These are phyloP conservation scores for Branchipolynoe longqiensis DNA, from an alignment of 2,888 invertebrate species.

Conservation along the genomic window DNA sequence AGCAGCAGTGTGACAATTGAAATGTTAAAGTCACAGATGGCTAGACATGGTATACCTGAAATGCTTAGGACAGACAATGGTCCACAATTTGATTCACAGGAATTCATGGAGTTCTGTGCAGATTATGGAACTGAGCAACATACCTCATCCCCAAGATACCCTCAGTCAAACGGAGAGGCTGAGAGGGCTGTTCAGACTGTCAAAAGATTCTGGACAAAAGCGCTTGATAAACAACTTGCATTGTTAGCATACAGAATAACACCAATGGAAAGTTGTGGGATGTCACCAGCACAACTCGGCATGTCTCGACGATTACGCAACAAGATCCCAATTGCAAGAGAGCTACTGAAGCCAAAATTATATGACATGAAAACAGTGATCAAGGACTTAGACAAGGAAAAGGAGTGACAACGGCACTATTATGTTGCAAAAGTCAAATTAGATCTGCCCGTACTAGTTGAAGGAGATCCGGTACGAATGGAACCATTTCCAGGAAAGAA, in stretches of 20 bases:
- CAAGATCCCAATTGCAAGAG: constrained; percentile 62
- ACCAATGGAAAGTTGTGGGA: constrained; percentile 63
- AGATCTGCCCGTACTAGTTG: neutral
- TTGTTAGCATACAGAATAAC: constrained; percentile 58
- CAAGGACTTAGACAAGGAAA: neutral
- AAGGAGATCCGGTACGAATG: too few species aligned
- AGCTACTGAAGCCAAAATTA: constrained; percentile 59
- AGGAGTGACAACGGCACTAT: neutral
- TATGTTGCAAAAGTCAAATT: neutral
- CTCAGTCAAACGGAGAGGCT: constrained; percentile 68
- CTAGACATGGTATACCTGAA: constrained; percentile 62
- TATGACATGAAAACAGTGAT: neutral
- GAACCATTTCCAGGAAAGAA: too few species aligned
- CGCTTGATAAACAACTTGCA: neutral
- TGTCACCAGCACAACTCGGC: constrained; percentile 66
- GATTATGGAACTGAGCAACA: constrained; percentile 66
- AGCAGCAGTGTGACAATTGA: neutral
- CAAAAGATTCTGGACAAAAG: constrained; percentile 62
- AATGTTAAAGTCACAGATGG: constrained; percentile 55
- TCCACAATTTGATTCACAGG: constrained; percentile 58
- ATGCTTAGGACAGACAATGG: constrained; percentile 66
- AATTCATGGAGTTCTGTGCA: constrained; percentile 63
- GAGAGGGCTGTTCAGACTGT: constrained; percentile 67
- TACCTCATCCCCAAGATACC: constrained; percentile 65
- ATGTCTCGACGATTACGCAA: constrained; percentile 68